These are phyloP conservation scores for Lymantria dispar DNA, from an alignment of 2,888 invertebrate species.

Conservation along the genomic window DNA sequence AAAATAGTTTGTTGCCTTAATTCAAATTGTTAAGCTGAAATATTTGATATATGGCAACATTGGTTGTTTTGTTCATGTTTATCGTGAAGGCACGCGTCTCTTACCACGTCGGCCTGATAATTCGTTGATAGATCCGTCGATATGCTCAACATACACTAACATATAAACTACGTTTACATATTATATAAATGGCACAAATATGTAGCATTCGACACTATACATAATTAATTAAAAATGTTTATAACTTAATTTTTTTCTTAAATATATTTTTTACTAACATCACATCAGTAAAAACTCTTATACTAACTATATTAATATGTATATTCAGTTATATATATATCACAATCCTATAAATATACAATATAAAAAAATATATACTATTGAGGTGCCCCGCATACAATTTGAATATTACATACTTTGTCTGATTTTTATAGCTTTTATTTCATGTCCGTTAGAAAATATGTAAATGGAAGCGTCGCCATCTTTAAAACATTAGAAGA, in stretches of 20 bases:
- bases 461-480: no score
- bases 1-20: slow-evolving; percentile 9
- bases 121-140: slow-evolving; percentile 28
- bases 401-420: no score
- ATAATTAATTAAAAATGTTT: slow-evolving; percentile 41
- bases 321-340: slow-evolving; percentile 43
- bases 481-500: no score
- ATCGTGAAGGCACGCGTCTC: slow-evolving; percentile 39
- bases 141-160: slow-evolving; percentile 45
- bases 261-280: slow-evolving; percentile 72
- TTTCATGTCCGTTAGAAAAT: no score
- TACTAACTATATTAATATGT: slow-evolving; percentile 43
- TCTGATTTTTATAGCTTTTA: no score
- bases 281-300: slow-evolving; percentile 73
- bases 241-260: slow-evolving; percentile 37
- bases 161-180: slow-evolving; percentile 52
- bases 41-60: slow-evolving; percentile 24
- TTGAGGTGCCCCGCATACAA: no score
- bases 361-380: slow-evolving; percentile 33
- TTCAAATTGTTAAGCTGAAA: slow-evolving; percentile 1
- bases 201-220: slow-evolving; percentile 64
- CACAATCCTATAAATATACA: slow-evolving; percentile 51
- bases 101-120: slow-evolving; percentile 37
- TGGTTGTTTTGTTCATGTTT: slow-evolving; percentile 7
- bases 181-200: slow-evolving; percentile 73